Evolutionary conservation across 1,140 invertebrate genomes (phyloP).

Genomic region (Bombus haemorrhoidalis): DNA sequence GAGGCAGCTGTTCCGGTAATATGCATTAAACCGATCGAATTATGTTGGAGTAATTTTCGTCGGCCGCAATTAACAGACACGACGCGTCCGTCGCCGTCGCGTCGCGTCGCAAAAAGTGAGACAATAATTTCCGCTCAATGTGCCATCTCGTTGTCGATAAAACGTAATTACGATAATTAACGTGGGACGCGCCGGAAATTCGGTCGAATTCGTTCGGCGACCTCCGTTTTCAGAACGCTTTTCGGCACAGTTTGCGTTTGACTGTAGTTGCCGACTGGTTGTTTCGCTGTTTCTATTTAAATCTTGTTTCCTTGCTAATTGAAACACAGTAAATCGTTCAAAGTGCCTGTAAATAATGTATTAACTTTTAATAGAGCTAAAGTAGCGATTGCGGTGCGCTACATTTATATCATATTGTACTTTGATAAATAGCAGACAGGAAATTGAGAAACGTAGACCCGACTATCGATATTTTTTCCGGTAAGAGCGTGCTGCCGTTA

Average conservation of each 20-base stretch:
- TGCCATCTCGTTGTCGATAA: constrained; percentile 43
- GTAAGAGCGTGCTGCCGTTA: neutral
- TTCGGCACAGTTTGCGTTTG: neutral
- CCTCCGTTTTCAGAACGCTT: neutral
- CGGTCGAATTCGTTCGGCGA: neutral
- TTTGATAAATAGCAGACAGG: too few species aligned
- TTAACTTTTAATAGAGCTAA: neutral
- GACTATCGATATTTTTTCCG: neutral
- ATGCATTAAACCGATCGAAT: constrained; percentile 27
- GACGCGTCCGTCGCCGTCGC: neutral
- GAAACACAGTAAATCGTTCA: neutral
- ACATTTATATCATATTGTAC: neutral
- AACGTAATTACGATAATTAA: constrained; percentile 54
- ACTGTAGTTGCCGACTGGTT: neutral
- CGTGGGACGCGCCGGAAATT: constrained; percentile 29
- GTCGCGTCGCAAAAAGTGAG: constrained; percentile 33
- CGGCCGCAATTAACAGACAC: constrained; percentile 26
- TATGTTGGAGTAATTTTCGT: constrained; percentile 40
- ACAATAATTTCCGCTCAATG: constrained; percentile 39
- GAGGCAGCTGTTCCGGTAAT: constrained; percentile 29
- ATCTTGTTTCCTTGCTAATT: neutral
- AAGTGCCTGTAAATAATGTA: too few species aligned
- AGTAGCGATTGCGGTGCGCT: neutral
- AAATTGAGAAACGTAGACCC: neutral
- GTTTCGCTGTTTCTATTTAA: neutral